Evolutionary conservation across 2,113 vertebrate genomes (phyloP).

Genomic region (Astur gentilis): DNA sequence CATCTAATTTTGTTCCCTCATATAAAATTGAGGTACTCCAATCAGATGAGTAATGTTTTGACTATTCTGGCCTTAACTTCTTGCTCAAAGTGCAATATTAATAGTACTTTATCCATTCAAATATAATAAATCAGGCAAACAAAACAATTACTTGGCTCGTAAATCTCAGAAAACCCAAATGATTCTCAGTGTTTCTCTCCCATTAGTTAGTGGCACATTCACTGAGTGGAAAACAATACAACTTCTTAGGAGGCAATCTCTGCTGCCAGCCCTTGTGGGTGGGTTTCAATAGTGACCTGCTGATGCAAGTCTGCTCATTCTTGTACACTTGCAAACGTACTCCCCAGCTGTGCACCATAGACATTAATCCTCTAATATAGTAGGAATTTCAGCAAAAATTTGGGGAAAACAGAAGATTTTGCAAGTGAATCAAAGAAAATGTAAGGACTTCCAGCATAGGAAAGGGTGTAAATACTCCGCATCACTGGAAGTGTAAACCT

Average conservation of each 20-base stretch:
- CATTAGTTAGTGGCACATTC: background rate
- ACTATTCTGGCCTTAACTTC: background rate
- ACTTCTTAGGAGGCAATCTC: background rate
- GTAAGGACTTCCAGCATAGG: background rate
- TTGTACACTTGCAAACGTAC: background rate
- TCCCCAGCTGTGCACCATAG: background rate
- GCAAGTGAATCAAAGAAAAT: background rate
- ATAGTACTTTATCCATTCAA: background rate
- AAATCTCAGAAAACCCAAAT: background rate
- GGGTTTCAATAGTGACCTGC: background rate
- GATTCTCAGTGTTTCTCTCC: background rate
- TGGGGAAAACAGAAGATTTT: background rate
- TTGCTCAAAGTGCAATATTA: background rate
- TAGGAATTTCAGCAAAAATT: background rate
- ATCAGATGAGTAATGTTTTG: background rate
- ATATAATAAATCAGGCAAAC: background rate
- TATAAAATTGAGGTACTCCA: background rate
- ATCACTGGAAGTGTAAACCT: background rate
- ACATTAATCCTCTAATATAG: background rate
- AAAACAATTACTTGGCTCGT: background rate
- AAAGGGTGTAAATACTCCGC: background rate
- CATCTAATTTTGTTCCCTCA: background rate
- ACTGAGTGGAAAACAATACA: conserved; percentile 7
- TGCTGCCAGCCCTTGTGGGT: conserved; percentile 2
- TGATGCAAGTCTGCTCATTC: background rate